phyloP scores from a whole-genome alignment of 2,797 vertebrate species.

The Oreochromis grahami region DNA sequence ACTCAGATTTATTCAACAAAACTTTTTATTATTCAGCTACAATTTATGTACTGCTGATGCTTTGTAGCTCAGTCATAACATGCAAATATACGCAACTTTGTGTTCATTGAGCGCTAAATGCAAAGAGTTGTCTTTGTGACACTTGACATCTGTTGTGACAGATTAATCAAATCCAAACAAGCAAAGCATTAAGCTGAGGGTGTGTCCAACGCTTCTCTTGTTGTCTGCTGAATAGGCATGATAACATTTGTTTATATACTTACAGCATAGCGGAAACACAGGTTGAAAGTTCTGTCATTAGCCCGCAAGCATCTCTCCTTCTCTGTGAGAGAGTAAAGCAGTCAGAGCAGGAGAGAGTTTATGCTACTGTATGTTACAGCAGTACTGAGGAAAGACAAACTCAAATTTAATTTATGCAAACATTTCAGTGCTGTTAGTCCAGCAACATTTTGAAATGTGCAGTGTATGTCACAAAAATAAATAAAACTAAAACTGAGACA shows the following conservation, averaged over 20 bases:
- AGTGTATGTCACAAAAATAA: not conserved
- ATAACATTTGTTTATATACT: slow-evolving; percentile 53
- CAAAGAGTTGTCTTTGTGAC: not conserved
- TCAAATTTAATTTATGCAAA: not conserved
- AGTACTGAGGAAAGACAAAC: too few relatives aligned
- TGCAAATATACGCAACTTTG: not conserved
- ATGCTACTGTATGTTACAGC: not conserved
- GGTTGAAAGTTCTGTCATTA: slow-evolving; percentile 85
- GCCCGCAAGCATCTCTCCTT: slow-evolving; percentile 82
- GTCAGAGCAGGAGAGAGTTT: not conserved
- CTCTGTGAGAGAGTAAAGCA: slow-evolving; percentile 62
- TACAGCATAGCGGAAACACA: slow-evolving; percentile 85
- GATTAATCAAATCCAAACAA: not conserved
- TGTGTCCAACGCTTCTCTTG: not conserved
- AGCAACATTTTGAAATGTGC: not conserved
- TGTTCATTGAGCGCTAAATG: not conserved
- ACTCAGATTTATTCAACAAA: not conserved
- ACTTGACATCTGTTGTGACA: rapidly evolving
- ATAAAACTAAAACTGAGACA: not conserved
- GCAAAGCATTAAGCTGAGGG: not conserved
- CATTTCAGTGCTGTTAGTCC: not conserved
- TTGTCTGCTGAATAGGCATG: not conserved
- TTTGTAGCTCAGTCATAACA: not conserved
- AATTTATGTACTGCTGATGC: not conserved
- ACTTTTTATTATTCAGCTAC: rapidly evolving